These are phyloP conservation scores for Myotis myotis DNA, from an alignment of 2,797 vertebrate genomes.

Conservation along the genomic window DNA sequence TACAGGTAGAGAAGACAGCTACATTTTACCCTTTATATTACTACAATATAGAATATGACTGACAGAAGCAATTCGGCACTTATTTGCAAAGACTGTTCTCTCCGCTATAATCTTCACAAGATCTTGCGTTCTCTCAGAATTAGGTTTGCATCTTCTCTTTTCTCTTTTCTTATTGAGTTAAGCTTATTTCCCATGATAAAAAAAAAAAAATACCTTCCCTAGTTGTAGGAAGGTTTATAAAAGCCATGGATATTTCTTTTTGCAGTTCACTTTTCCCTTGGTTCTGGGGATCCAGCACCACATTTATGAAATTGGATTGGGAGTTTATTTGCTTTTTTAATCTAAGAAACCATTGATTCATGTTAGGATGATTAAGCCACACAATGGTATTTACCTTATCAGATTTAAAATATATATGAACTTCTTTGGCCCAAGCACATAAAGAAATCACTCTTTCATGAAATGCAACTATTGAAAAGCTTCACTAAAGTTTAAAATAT, in stretches of 20 bases:
- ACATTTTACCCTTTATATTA: neutral
- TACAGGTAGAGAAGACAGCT: neutral
- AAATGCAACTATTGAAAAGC: conserved; percentile 53
- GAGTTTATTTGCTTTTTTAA: conserved; percentile 68
- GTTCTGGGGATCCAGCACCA: conserved; percentile 55
- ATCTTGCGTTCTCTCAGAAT: conserved; percentile 58
- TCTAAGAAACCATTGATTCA: conserved; percentile 71
- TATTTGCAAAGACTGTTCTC: conserved; percentile 53
- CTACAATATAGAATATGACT: conserved; percentile 27
- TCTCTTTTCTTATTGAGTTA: conserved; percentile 74
- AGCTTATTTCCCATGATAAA: conserved; percentile 79
- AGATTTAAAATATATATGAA: conserved; percentile 16
- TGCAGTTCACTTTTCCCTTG: conserved; percentile 67
- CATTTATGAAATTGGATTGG: conserved; percentile 74
- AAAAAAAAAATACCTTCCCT: conserved; percentile 39
- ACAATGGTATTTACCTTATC: conserved; percentile 37
- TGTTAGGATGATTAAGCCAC: conserved; percentile 65
- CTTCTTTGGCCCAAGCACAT: conserved; percentile 10
- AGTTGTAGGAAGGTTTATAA: conserved; percentile 69
- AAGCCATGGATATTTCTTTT: conserved; percentile 72
- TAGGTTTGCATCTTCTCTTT: conserved; percentile 75
- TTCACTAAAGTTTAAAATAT: conserved; percentile 35
- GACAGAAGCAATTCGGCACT: conserved; percentile 71
- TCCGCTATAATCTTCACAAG: conserved; percentile 49
- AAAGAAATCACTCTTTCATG: conserved; percentile 45